Base-by-base conservation (phyloP, 2,888 invertebrate species). In the Taenaris catops region DNA sequence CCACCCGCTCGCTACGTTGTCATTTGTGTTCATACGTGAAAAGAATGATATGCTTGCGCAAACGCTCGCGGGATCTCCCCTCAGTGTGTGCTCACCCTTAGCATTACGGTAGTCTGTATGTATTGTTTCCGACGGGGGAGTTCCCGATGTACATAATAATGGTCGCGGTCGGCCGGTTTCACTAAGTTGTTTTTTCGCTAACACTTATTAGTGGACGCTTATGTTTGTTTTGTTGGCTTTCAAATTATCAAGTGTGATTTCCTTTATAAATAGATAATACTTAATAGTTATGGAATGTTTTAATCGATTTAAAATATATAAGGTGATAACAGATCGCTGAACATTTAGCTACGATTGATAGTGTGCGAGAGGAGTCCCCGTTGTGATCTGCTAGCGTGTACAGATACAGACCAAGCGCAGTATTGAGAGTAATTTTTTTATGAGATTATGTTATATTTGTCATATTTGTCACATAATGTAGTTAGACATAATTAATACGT, bases 201-300 rank as follows among this genome's bases (percentile, higher is more conserved):
- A 76, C 76, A 70, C 69, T 70, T 66, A 63, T 63, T 74, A 72
- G 78, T 72, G 78, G 67, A 76, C 60, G 81, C 80, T 80, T 79
- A 60, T 62, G 76, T 79, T 76, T 75, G 73, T 80, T 81, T 76
- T 72, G 78, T 81, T 80, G 73, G 76, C 81, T 83, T 81, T 74
- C 73, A 53, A 80, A 81, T 75, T 79, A 79, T 80, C 75, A 60
- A 84, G 80, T 84, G 83, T 83, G 69, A 76, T 81, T 78, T 62
- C 60, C 78, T 79, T 72, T 50, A 63, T 75, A 78, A 31, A 23
- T 31, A 31, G 73, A 63, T 62, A 65, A 47, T 51, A 52, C 39
- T 55, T 63, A 57, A 73, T 75, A 79, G 69, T 64, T 68, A 75
- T 73, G 79, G 74, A 81, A 75, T 79, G 78, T 80, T 83, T 73